Evolutionary conservation across 1,140 invertebrate species (phyloP), one percentile per base, ranked within the genome.

Genomic region (Drosophila sulfurigaster): DNA sequence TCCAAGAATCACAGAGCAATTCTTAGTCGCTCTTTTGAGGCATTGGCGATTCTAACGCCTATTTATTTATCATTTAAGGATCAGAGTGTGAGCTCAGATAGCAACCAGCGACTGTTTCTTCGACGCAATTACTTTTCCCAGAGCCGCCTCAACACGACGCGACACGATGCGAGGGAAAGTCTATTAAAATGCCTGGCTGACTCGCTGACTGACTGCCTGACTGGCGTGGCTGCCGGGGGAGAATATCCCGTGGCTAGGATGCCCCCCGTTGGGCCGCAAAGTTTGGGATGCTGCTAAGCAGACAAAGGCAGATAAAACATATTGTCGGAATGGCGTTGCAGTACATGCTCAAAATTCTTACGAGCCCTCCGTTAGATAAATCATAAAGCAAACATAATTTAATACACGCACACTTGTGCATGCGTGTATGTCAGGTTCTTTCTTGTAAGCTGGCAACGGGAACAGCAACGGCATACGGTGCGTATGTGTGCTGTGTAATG

Each of bases 311-410:
- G 75, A 86, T 82, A 82, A 63, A 70, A 67, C 72, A 68, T 76
- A 64, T 79, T 81, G 57, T 63, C 48, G 51, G 54, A 65, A 74
- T 68, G 64, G 71, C 10, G 56, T 28, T 43, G 35, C 20, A 20
- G 56, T 60, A 63, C 79, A 46, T 16, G 46, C 28, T 45, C 30
- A 11, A 11, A 38, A 38, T 72, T 69, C 49, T 35, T 68, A 62
- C 63, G 56, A 54, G 62, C 60, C 38, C 10, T 11, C 3, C 63
- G 60, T 67, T 71, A 78, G 77, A 88, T 88, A 88, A 88, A 88
- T 88, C 83, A 88, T 81, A 69, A 66, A 46, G 67, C 77, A 83
- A 82, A 78, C 63, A 88, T 88, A 83, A 88, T 88, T 83, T 89
- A 80, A 88, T 71, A 79, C 82, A 79, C 65, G 59, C 66, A 68